Evolutionary conservation across 1,140 invertebrate species (phyloP), one percentile per base, ranked within the genome.

Genomic region (Ectropis grisescens): DNA sequence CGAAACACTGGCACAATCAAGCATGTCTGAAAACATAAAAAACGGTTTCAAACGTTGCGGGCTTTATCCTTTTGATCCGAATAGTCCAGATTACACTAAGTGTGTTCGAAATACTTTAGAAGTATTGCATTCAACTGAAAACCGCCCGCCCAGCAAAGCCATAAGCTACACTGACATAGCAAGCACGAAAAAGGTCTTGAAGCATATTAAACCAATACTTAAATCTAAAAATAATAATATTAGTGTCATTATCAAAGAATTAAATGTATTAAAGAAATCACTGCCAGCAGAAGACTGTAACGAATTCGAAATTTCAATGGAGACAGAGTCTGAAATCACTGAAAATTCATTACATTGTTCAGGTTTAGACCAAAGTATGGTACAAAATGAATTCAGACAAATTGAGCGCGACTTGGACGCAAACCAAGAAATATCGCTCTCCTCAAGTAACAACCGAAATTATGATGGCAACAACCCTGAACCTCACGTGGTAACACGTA

Each of bases 61-160:
- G 13, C 24, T 39, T 15, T 39, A 14, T 13, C 24, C 30, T 4
- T 39, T 25, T 16, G 11, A 32, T 32, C 29, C 29, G 10, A 16
- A 39, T 22, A 25, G 23, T 4, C 12, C 16, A 2, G 37, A 39
- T 28, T 33, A 39, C 24, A 39, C 37, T 2, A 39, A 39, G 33
- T 33, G 37, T 33, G 37, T 27, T 9, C 23, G 19, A 16, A 26
- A 39, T 11, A 39, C 29, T 3, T 3, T 28, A 10, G 24, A 14
- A 14, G 7, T 9, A 6, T 13, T 32, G 15, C 24, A 9, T 2
- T 5, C 4, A 5, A 22, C 4, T 22, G 19, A 4, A 22, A 9
- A 22, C 19, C 19, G 4, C 9, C 9, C 19, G 4, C 4, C 19
- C 4, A 22, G 19, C 4, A 22, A 22, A 9, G 19, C 9, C 9